Base-by-base conservation (phyloP, 2,113 vertebrate species). In the Charadrius vociferus region DNA sequence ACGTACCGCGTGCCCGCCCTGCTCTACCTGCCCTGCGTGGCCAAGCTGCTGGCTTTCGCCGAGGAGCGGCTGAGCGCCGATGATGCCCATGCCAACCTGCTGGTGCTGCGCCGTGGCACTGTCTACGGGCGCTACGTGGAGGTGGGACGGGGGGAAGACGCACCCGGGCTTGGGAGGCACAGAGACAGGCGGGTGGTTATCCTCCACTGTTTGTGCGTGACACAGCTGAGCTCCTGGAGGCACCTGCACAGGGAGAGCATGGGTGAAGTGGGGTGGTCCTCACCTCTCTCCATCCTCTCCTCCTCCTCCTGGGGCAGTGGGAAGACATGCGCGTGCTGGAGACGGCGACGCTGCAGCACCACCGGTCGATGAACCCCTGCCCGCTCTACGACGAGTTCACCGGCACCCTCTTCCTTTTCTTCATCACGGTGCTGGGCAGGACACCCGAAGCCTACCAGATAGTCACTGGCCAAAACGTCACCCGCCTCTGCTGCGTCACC, bases 341-440 rank as follows among this genome's bases (percentile, higher is more conserved):
- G 61, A 98, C 98, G 0, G 99, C 99, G 0, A 95, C 81, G 2
- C 98, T 99, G 96, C 97, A 97, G 27, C 98, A 98, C 55, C 98
- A 99, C 90, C 98, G 99, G 7, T 99, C 99, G 2, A 99, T 99
- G 99, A 99, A 99, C 96, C 99, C 99, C 16, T 99, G 99, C 75
- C 99, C 99, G 0, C 98, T 99, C 91, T 99, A 98, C 0, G 99
- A 99, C 4, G 98, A 98, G 49, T 98, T 98, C 94, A 99, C 99
- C 0, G 99, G 98, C 73, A 99, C 99, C 80, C 97, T 99, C 82
- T 98, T 99, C 97, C 98, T 99, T 34, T 98, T 99, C 96, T 99
- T 99, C 97, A 98, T 98, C 75, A 98, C 98, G 0, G 98, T 98
- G 59, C 95, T 97, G 58, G 99, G 99, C 62, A 99, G 98, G 96